Evolutionary conservation across 1,140 invertebrate genomes (phyloP).

Genomic region (Stenopsyche tienmushanensis): DNA sequence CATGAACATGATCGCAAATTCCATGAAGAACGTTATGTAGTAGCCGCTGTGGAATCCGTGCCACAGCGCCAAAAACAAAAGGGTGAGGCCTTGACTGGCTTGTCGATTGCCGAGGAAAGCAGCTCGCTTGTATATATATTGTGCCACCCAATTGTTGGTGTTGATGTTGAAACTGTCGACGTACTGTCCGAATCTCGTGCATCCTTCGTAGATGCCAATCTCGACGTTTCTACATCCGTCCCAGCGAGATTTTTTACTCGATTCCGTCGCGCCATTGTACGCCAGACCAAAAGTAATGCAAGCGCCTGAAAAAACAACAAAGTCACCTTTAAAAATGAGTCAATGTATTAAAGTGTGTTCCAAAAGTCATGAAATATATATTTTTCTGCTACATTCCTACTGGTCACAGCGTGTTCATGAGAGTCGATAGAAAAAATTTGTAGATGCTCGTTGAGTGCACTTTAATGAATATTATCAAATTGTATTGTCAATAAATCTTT

Average conservation of each 20-base stretch:
- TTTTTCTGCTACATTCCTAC: too few relatives aligned
- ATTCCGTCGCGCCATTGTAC: conserved; percentile 71
- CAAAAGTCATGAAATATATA: too few relatives aligned
- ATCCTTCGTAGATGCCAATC: conserved; percentile 72
- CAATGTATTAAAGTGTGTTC: neutral
- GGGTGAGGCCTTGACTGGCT: conserved; percentile 78
- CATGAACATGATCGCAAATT: conserved; percentile 84
- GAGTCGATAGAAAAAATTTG: too few relatives aligned
- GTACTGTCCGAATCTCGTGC: conserved; percentile 79
- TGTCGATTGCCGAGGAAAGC: conserved; percentile 85
- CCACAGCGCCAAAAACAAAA: conserved; percentile 89
- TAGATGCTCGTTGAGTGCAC: too few relatives aligned
- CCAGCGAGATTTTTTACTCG: conserved; percentile 65
- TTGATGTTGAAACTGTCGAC: conserved; percentile 91
- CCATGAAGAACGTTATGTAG: conserved; percentile 88
- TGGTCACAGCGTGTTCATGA: too few relatives aligned
- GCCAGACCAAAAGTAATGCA: conserved; percentile 72
- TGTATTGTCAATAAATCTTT: too few relatives aligned
- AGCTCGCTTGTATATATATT: conserved; percentile 90
- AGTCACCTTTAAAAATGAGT: conserved; percentile 5
- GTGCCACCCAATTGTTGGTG: conserved; percentile 88
- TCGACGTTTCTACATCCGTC: conserved; percentile 86
- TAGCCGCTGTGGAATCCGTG: conserved; percentile 91
- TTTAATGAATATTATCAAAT: too few relatives aligned
- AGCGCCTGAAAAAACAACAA: conserved; percentile 50